Base-by-base conservation (phyloP, 53 echinoderm and acorn worm genomes). In the Holothuria scabra region DNA sequence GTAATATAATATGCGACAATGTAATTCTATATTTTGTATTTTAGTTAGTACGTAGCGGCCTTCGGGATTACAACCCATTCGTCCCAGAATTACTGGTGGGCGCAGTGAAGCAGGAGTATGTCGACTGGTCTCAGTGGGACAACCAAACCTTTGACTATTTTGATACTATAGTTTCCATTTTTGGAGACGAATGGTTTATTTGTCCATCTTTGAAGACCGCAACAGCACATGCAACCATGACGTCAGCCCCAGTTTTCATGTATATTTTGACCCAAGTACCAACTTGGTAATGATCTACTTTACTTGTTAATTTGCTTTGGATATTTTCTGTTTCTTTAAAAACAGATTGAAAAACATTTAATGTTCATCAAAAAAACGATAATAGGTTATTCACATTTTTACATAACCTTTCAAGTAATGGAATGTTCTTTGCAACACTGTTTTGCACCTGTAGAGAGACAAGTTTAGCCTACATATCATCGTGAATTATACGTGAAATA, bases 201-300 rank as follows among this genome's bases (percentile, higher is more conserved):
- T 90, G 93, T 75, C 85, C 90, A 19, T 67, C 93, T 7, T 82
- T 85, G 59, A 11, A 19, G 0, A 85, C 90, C 4, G 85, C 87
- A 16, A 81, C 90, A 26, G 76, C 60, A n/a, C 89, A 92, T 70
- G 84, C 56, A 5, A 46, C 62, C 0, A 3, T 41, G 56, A 74
- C 63, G 12, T 84, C 89, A 19, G 85, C 85, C 41, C 46, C 56
- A 16, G 83, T 91, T 44, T 91, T 82, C 74, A 38, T 68, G 49
- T 91, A 91, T 48, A 79, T 86, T 82, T 82, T 91, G 85, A 87
- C 87, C 9, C 82, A 88, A 65, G 86, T 59, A 18, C 86, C 92
- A 4, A 70, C 86, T 24, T 70, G 68, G 68, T 92, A 41, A 41
- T 41, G 7, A 4, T 41, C 10, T 41, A 0, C 7, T 8, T 8